Percentiles rank a stretch among this genome's conserved stretches.
Conservation (phyloP, 2,113 vertebrate genomes). For the Nothobranchius furzeri region DNA sequence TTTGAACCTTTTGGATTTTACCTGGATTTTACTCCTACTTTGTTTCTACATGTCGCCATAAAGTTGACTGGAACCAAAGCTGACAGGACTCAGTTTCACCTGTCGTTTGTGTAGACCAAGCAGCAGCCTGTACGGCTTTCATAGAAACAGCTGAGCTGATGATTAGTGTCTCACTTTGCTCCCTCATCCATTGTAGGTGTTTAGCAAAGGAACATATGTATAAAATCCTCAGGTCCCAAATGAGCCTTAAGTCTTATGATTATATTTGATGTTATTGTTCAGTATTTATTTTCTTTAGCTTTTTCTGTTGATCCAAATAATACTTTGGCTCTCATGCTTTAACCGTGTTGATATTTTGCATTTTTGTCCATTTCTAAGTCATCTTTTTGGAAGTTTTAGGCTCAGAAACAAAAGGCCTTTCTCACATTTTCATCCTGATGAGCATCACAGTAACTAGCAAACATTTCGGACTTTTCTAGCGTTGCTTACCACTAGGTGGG, state of each 20-base stretch:
- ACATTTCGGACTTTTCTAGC: constrained; percentile 62
- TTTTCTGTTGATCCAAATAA: constrained; percentile 13
- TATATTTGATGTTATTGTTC: constrained; percentile 48
- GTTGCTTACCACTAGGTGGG: constrained; percentile 30
- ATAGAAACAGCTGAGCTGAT: constrained; percentile 37
- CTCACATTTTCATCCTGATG: constrained; percentile 49
- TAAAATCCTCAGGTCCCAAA: constrained; percentile 81
- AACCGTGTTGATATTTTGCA: constrained; percentile 1
- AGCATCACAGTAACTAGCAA: constrained; percentile 54
- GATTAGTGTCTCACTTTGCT: constrained; percentile 52
- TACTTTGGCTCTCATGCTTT: constrained; percentile 28
- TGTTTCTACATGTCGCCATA: constrained; percentile 44
- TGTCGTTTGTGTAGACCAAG: constrained; percentile 37
- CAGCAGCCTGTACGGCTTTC: constrained; percentile 41
- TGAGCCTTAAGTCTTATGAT: constrained; percentile 79
- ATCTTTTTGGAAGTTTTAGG: constrained; percentile 38
- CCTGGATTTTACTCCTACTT: constrained; percentile 52
- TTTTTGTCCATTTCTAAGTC: constrained; percentile 30
- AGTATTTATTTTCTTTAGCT: constrained; percentile 46
- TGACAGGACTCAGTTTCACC: constrained; percentile 31
- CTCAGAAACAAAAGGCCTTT: constrained; percentile 58
- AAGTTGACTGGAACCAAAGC: constrained; percentile 65
- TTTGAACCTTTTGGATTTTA: constrained; percentile 56
- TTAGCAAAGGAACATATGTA: constrained; percentile 58
- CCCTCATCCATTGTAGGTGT: constrained; percentile 42